These are phyloP conservation scores for Xestoiulus laeticollis DNA, from an alignment of 2,888 invertebrate species.

Conservation along the genomic window DNA sequence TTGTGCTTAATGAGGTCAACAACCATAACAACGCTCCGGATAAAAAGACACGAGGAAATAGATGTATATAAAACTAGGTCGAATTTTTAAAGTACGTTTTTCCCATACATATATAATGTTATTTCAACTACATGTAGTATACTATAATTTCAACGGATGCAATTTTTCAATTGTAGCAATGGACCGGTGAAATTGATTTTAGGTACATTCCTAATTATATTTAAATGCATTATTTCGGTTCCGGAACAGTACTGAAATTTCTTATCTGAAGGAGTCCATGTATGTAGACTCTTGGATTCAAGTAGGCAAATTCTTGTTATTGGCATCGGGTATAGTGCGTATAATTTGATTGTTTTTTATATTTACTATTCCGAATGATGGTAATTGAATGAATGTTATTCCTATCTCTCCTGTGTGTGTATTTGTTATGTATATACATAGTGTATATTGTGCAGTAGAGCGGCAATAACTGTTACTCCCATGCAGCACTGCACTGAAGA, in stretches of 20 bases:
- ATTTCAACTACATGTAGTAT: no score
- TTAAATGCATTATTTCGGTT: background rate
- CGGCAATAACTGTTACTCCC: background rate
- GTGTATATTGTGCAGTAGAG: background rate
- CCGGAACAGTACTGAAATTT: no score
- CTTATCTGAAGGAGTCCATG: no score
- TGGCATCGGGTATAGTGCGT: background rate
- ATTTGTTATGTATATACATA: no score
- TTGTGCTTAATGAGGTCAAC: no score
- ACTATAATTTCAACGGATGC: no score
- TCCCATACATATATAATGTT: no score
- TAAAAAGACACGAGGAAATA: no score
- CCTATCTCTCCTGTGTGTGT: background rate
- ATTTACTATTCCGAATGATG: slow-evolving; percentile 26
- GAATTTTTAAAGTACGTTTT: no score
- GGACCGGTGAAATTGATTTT: background rate
- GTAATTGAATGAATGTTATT: slow-evolving; percentile 16
- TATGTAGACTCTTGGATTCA: background rate
- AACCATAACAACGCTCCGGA: no score
- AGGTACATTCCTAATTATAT: background rate
- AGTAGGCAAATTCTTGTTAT: background rate
- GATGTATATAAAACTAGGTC: no score
- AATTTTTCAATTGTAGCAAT: background rate
- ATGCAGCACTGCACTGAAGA: background rate
- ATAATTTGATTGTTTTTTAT: slow-evolving; percentile 9